Evolutionary conservation across 2,888 invertebrate species (phyloP).

Genomic region (Lottia scabra): DNA sequence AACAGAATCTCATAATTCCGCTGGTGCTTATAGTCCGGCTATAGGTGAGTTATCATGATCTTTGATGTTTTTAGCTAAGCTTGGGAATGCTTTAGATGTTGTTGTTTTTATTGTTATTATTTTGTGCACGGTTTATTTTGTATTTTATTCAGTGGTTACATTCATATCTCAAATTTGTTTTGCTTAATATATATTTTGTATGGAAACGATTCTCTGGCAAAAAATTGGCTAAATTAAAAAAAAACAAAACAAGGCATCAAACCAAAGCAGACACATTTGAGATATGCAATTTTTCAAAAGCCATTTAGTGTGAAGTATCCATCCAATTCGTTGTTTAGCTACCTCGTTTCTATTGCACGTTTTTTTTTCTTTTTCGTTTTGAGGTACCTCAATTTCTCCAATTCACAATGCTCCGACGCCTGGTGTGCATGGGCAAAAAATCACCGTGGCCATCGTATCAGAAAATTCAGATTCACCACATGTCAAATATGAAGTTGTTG

Average conservation of each 20-base stretch:
- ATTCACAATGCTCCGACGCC: slow-evolving; percentile 8
- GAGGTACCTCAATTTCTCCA: slow-evolving; percentile 14
- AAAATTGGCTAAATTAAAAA: not conserved
- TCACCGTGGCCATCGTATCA: not conserved
- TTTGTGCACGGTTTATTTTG: no score
- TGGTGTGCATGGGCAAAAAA: not conserved
- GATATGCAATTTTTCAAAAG: not conserved
- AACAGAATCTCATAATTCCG: slow-evolving; percentile 23
- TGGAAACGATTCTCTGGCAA: not conserved
- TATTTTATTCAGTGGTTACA: no score
- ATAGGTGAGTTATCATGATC: slow-evolving; percentile 16
- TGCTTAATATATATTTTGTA: no score
- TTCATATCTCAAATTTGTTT: no score
- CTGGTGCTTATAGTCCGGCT: slow-evolving; percentile 27
- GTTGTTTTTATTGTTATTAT: no score
- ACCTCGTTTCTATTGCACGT: slow-evolving; percentile 7
- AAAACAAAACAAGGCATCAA: no score
- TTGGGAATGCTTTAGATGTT: no score
- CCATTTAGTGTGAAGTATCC: not conserved
- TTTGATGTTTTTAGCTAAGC: no score
- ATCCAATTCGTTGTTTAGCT: not conserved
- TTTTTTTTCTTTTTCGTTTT: slow-evolving; percentile 11
- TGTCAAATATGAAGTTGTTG: not conserved
- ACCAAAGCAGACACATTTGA: not conserved
- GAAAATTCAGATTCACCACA: not conserved